Conservation (phyloP, 2,888 invertebrate genomes). For the Orthonychiurus folsomi region DNA sequence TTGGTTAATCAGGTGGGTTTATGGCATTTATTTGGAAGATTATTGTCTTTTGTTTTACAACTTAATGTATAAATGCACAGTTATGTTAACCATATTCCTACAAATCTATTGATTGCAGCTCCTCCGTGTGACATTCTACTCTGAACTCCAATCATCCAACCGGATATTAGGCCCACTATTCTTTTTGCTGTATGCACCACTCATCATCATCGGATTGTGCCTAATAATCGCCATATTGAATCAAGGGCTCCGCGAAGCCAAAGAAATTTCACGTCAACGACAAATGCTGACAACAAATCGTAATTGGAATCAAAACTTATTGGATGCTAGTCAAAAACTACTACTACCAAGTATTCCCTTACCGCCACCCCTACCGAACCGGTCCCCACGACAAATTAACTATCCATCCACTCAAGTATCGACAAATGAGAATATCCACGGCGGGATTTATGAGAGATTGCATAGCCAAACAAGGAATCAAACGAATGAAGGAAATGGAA, state of each 20-base stretch:
- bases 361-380: neutral
- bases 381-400: conserved; percentile 8
- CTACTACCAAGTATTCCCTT: neutral
- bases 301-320: conserved; percentile 13
- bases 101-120: too few relatives aligned
- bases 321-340: neutral
- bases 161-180: conserved; percentile 21
- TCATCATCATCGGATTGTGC: conserved; percentile 22
- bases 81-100: too few relatives aligned
- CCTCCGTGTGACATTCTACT: conserved; percentile 18
- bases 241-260: conserved; percentile 24
- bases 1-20: conserved; percentile 22
- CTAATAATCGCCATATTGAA: conserved; percentile 24
- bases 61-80: too few relatives aligned
- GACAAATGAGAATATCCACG: conserved; percentile 20
- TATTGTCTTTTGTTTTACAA: too few relatives aligned
- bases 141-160: conserved; percentile 11
- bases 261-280: conserved; percentile 22
- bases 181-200: conserved; percentile 22
- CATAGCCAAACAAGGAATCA: conserved; percentile 7
- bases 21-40: too few relatives aligned
- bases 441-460: conserved; percentile 9
- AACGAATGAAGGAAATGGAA: conserved; percentile 22
- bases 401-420: conserved; percentile 18
- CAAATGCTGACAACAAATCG: too few relatives aligned